Evolutionary conservation across 2,797 vertebrate species (phyloP), one percentile per base, ranked within the genome.

Genomic region (Myripristis jacobus): DNA sequence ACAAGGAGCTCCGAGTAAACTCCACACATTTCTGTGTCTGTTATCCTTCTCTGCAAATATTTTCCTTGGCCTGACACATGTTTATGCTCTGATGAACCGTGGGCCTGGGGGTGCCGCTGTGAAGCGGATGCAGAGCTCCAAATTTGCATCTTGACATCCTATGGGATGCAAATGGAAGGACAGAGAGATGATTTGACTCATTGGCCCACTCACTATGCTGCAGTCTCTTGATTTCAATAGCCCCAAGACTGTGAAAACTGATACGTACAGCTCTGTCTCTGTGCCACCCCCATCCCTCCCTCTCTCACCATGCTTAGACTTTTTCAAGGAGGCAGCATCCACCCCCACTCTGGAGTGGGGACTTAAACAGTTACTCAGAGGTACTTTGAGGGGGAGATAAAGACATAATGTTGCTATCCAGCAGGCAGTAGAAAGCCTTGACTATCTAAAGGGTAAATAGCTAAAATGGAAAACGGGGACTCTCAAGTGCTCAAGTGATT

Each of bases 1-100:
- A 59, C 74, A 62, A 59, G 43, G 38, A 79, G 70, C 68, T 64
- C 75, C 29, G 8, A 62, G 79, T 60, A 82, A 89, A 82, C 83
- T 79, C 74, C 72, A 65, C 80, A 81, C 66, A 73, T 64, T 68
- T 85, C 50, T 63, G 66, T 53, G 75, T 70, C 81, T 78, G 80
- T 81, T 82, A 79, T 80, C 60, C 58, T 27, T 86, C 83, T 89
- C 65, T 73, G 58, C 82, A 88, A 89, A 92, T 90, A 89, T 92
- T 91, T 92, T 75, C 54, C 70, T 87, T 92, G 91, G 90, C 82
- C 71, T 72, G 69, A 77, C 80, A 82, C 53, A 58, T 88, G 87
- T 90, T 91, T 91, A 81, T 86, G 75, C 83, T 85, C 81, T 70
- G 88, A 66, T 87, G 88, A 88, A 84, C 82, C 56, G 52, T 66